These are phyloP conservation scores for Polymixis flavicincta DNA, from an alignment of 2,888 invertebrate genomes.

Conservation along the genomic window DNA sequence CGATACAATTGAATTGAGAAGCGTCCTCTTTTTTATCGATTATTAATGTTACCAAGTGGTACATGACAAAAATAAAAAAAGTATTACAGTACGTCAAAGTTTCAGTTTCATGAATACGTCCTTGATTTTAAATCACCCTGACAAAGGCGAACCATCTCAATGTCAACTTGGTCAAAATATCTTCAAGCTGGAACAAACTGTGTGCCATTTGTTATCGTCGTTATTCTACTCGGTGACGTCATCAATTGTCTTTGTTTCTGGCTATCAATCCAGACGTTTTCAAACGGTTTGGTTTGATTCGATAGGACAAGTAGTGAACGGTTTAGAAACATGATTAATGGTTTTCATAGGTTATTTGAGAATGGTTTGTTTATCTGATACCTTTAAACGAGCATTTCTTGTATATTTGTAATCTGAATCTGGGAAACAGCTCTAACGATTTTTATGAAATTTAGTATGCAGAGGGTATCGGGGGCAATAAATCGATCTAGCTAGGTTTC, in stretches of 20 bases:
- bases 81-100: too few species aligned
- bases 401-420: too few species aligned
- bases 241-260: conserved; percentile 18
- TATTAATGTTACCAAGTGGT: too few species aligned
- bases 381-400: too few species aligned
- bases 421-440: too few species aligned
- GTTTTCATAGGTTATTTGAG: neutral
- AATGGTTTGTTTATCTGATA: neutral
- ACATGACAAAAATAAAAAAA: too few species aligned
- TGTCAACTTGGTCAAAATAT: conserved; percentile 23
- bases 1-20: too few species aligned
- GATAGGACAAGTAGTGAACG: neutral
- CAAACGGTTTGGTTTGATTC: conserved; percentile 19
- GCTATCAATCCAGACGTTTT: conserved; percentile 31
- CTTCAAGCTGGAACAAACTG: conserved; percentile 16
- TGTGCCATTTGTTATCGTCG: conserved; percentile 9
- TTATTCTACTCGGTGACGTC: conserved; percentile 16
- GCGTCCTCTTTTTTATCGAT: too few species aligned
- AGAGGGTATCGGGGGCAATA: too few species aligned
- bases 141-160: neutral
- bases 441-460: too few species aligned
- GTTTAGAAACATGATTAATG: neutral
- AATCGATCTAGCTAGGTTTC: too few species aligned
- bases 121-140: conserved; percentile 24
- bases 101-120: conserved; percentile 2